Conservation (phyloP, 2,797 vertebrate species). For the Scomberomorus guttatus region DNA sequence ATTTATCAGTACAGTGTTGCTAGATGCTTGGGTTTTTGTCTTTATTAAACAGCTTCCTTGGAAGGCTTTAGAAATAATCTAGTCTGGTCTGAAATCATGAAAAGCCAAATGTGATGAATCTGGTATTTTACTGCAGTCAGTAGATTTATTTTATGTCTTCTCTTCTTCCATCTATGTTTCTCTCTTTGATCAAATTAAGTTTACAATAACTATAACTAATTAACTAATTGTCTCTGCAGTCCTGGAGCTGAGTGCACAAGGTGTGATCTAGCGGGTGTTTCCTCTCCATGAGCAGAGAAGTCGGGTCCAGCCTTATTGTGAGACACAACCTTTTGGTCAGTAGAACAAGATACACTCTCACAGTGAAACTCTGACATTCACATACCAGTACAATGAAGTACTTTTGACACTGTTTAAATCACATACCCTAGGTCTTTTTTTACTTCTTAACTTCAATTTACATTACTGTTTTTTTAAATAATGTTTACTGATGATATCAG, state of each 20-base stretch:
- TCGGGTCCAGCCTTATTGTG: conserved; percentile 97
- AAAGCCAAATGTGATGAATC: background rate
- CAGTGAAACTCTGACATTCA: background rate
- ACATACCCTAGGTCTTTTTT: background rate
- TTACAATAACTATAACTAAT: background rate
- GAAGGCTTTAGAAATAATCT: conserved; percentile 16
- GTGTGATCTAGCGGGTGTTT: conserved; percentile 96
- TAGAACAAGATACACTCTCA: conserved; percentile 8
- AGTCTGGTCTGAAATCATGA: background rate
- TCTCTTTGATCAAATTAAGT: background rate
- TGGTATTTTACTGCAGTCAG: background rate
- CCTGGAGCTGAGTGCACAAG: conserved; percentile 92
- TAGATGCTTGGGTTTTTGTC: conserved; percentile 1
- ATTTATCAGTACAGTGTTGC: background rate
- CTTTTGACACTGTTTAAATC: background rate
- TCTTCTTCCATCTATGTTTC: background rate
- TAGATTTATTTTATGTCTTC: background rate
- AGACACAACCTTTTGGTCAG: conserved; percentile 94
- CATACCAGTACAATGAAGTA: too few species aligned
- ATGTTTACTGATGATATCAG: too few species aligned
- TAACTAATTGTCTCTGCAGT: conserved; percentile 84
- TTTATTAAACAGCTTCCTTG: conserved; percentile 17
- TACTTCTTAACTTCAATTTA: background rate
- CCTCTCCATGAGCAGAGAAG: conserved; percentile 96
- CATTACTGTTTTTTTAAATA: background rate